Conservation (phyloP, 2,888 invertebrate species). For the Drosophila acutilabella region DNA sequence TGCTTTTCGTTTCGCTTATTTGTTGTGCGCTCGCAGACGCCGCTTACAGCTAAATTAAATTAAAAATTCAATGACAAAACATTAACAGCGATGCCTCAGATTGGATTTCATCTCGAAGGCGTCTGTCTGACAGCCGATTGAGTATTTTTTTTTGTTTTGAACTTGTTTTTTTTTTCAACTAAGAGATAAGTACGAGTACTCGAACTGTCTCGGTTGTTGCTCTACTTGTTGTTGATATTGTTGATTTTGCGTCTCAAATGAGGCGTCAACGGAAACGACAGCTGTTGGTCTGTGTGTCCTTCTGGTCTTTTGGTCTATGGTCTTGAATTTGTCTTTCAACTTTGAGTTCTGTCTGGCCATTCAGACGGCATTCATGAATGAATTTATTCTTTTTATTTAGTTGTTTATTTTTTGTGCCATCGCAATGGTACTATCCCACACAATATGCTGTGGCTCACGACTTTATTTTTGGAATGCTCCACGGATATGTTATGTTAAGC, state of each 20-base stretch:
- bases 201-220: slow-evolving; percentile 7
- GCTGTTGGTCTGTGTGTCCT: slow-evolving; percentile 21
- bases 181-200: slow-evolving; percentile 31
- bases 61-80: slow-evolving; percentile 68
- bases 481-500: neutral
- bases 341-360: slow-evolving; percentile 24
- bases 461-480: neutral
- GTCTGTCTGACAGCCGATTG: slow-evolving; percentile 52
- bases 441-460: neutral
- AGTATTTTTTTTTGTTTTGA: slow-evolving; percentile 25
- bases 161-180: neutral
- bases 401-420: neutral
- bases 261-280: slow-evolving; percentile 37
- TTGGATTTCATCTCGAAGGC: slow-evolving; percentile 46
- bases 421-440: neutral
- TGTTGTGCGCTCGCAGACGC: slow-evolving; percentile 17
- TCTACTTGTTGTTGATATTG: slow-evolving; percentile 1
- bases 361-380: slow-evolving; percentile 7
- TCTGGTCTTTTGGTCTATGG: slow-evolving; percentile 5
- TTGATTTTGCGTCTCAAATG: slow-evolving; percentile 34
- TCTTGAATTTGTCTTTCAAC: slow-evolving; percentile 13
- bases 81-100: slow-evolving; percentile 53
- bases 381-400: slow-evolving; percentile 7
- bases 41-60: slow-evolving; percentile 67
- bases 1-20: slow-evolving; percentile 41